Evolutionary conservation across 1,140 invertebrate genomes (phyloP), one percentile per base, ranked within the genome.

Genomic region (Drosophila nasuta): DNA sequence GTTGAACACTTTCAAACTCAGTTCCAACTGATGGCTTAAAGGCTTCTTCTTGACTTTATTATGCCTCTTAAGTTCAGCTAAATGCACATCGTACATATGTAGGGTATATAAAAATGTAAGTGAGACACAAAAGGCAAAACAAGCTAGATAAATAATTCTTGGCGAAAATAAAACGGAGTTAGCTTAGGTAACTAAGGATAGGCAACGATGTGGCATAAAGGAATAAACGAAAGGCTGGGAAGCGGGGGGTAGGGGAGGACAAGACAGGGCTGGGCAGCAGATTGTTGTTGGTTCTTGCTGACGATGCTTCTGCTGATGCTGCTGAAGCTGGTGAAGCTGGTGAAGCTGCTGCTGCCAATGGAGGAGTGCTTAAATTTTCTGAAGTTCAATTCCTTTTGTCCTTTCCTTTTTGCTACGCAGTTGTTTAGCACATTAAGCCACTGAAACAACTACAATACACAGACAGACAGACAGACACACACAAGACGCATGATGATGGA

Each of bases 381-480:
- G 25, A 65, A 60, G 51, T 64, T 69, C 66, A 75, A 74, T 75
- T 62, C 48, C 58, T 66, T 75, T 75, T 25, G 20, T 25, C 20
- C 20, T 25, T 57, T 63, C 58, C 66, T 25, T 49, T 49, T 33
- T 28, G 46, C 38, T 70, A 72, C 67, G 71, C 82, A 87, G 82
- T 87, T 87, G 79, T 87, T 87, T 77, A 79, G 82, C 72, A 79
- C 82, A 82, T 87, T 88, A 87, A 88, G 83, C 83, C 77, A 88
- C 82, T 82, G 75, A 82, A 77, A 77, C 72, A 88, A 80, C 79
- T 73, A 73, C 51, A 41, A 41, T 1, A 49, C 43, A 46, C 33
- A 67, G 11, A 54, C 48, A 41, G 5, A 38, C 11, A 28, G 48
- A 43, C 15, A 57, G 5, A 33, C 6, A 6, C 30, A 38, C 35